Evolutionary conservation across 2,888 invertebrate species (phyloP), one percentile per base, ranked within the genome.

Genomic region (Lomographa bimaculata): DNA sequence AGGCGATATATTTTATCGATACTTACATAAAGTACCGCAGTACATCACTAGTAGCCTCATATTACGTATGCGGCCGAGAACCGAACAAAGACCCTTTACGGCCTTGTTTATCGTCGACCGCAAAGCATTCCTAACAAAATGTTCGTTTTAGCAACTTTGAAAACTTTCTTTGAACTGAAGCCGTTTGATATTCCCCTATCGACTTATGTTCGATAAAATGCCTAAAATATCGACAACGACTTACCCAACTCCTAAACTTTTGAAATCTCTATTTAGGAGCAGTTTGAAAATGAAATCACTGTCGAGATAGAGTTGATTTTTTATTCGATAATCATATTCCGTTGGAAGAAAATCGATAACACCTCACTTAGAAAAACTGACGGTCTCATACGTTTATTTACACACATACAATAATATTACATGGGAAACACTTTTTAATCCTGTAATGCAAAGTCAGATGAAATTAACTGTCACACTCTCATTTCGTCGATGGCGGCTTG

Each of bases 401-500:
- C 85, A 86, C 66, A 55, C 62, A 57, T 67, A 66, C 58, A 70
- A 52, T 59, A 48, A 42, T 53, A 61, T 58, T 60, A 64, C 67
- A 62, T 57, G 47, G 45, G 48, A 60, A 59, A 68, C 64, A 68
- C 61, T 62, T 68, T 61, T 74, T 71, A 71, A 69, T 71, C 56
- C 63, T 58, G 68, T 71, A 71, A 74, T 69, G 65, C 61, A 68
- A 59, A 71, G 70, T 76, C 64, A 64, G 60, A 62, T 60, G 64
- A 64, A 55, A 74, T 76, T 74, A 71, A 76, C 59, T 76, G 94
- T 96, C 96, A 96, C 93, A 96, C 96, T 82, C 96, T 91, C 96
- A 96, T 96, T 89, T 96, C 96, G 78, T 94, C 95, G 85, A 96
- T 95, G 47, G 95, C 94, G 55, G 95, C 95, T 75, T 95, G 94